Percentiles rank a stretch among this genome's conserved stretches.
phyloP scores from a whole-genome alignment of 2,888 invertebrate species.

The Caenorhabditis uteleia region DNA sequence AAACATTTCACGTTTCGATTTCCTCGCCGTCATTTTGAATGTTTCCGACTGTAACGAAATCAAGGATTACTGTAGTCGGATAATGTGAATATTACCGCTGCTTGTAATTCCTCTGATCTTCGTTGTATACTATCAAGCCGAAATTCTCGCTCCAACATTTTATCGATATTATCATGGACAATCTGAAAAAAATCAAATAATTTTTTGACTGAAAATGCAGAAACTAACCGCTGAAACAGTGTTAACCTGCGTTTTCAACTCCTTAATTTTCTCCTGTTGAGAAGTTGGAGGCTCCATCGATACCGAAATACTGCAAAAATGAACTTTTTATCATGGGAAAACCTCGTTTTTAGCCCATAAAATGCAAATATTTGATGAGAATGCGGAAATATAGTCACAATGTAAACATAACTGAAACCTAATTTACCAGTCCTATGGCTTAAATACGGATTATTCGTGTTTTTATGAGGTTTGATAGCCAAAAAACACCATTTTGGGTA shows the following conservation, averaged over 20 bases:
- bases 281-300: conserved; percentile 1
- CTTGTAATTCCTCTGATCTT: conserved; percentile 4
- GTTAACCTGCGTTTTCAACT: conserved; percentile 2
- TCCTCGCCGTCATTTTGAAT: conserved; percentile 3
- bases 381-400: too few species aligned
- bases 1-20: conserved; percentile 1
- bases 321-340: too few species aligned
- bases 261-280: neutral
- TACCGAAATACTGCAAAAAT: too few species aligned
- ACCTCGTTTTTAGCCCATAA: too few species aligned
- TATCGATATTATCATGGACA: conserved; percentile 5
- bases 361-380: too few species aligned
- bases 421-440: too few species aligned
- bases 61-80: neutral
- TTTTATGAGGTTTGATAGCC: too few species aligned
- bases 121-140: conserved; percentile 1
- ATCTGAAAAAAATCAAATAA: neutral
- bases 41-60: neutral
- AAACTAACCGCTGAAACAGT: conserved; percentile 4
- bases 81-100: neutral
- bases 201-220: neutral
- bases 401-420: too few species aligned
- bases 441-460: too few species aligned
- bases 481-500: too few species aligned
- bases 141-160: conserved; percentile 2